Evolutionary conservation across 2,888 invertebrate species (phyloP), one percentile per base, ranked within the genome.

Genomic region (Hylaea fasciaria): DNA sequence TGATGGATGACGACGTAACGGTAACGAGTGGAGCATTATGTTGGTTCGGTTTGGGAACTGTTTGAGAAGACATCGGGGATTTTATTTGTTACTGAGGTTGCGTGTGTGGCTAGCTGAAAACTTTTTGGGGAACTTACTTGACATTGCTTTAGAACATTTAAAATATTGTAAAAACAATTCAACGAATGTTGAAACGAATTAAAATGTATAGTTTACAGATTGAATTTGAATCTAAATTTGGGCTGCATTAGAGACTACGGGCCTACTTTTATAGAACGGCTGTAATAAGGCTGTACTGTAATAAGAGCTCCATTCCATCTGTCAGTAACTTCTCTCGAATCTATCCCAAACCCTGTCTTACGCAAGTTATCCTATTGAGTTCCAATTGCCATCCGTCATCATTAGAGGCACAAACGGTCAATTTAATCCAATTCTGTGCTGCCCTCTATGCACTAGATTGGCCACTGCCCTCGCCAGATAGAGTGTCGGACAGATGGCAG

Each of bases 391-490:
- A 83, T 85, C 83, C 78, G 49, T 86, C 84, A 86, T 86, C 73
- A 80, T 87, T 87, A 86, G 61, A 60, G 68, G 71, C 72, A 80
- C 77, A 81, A 81, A 72, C 73, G 82, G 81, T 83, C 89, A 89
- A 90, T 90, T 89, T 87, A 79, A 83, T 87, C 83, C 89, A 90
- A 89, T 90, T 88, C 82, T 84, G 78, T 66, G 67, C 69, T 70
- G 75, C 71, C 75, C 40, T 37, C 74, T 72, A 72, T 69, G 76
- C 82, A 61, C 50, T 55, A 55, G 56, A 51, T 61, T 51, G 56
- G 61, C 56, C 51, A 41, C 45, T 60, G 50, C 45, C 55, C 50
- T 17, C 40, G 29, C 37, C 16, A 22, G 37, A 37, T 28, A 29
- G 80, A 78, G 76, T 29, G 29, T 22, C 16, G 35, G 37, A 37